phyloP scores from a whole-genome alignment of 2,113 vertebrate species.

The Sitta europaea region DNA sequence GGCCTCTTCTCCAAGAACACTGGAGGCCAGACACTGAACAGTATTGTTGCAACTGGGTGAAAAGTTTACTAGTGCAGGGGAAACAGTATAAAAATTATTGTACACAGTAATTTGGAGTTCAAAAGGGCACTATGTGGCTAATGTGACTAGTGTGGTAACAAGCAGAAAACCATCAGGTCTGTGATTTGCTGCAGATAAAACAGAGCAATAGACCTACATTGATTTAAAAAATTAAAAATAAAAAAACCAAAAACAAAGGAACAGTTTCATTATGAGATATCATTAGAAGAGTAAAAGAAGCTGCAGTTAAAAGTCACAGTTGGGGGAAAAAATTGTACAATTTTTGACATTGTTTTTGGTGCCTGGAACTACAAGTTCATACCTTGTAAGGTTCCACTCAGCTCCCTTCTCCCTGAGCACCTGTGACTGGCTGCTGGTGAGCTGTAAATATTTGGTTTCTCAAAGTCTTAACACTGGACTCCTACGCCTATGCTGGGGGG shows the following conservation, averaged over 20 bases:
- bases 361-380: neutral
- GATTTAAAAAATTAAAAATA: neutral
- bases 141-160: neutral
- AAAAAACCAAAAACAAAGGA: too few species aligned
- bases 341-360: neutral
- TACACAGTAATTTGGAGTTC: neutral
- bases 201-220: neutral
- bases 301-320: neutral
- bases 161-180: neutral
- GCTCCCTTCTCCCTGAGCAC: neutral
- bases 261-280: neutral
- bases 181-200: neutral
- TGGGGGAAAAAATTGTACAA: neutral
- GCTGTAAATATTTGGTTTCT: neutral
- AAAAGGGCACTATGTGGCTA: neutral
- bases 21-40: neutral
- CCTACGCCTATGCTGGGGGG: neutral
- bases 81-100: neutral
- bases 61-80: neutral
- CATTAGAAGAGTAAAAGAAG: neutral
- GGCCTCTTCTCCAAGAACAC: neutral
- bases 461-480: neutral
- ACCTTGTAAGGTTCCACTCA: neutral
- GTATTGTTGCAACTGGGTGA: neutral
- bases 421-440: rapidly evolving